These are phyloP conservation scores for Agrypnia vestita DNA, from an alignment of 1,140 invertebrate genomes.

Conservation along the genomic window DNA sequence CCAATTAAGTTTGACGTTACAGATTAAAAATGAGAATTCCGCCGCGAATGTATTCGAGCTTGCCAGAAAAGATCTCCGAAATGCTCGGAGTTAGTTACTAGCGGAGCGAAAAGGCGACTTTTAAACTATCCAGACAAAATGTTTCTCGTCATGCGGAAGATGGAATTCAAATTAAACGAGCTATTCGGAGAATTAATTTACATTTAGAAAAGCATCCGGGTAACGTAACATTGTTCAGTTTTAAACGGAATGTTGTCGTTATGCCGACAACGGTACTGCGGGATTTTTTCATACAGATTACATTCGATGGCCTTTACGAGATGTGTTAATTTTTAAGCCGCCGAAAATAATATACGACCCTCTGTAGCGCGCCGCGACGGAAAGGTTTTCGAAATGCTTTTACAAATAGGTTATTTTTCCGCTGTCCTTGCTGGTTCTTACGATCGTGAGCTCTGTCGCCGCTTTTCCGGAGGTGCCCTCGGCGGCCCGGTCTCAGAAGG, in stretches of 20 bases:
- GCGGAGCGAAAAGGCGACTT: background rate
- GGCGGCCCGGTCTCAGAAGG: slow-evolving; percentile 65
- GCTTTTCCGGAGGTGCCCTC: slow-evolving; percentile 52
- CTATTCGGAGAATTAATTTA: slow-evolving; percentile 19
- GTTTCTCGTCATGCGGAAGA: slow-evolving; percentile 8
- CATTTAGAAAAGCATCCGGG: background rate
- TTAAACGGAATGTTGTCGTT: too few relatives aligned
- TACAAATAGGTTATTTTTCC: slow-evolving; percentile 37
- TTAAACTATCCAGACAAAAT: slow-evolving; percentile 10
- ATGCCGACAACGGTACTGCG: too few relatives aligned
- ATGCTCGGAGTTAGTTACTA: background rate
- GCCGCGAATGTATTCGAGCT: too few relatives aligned
- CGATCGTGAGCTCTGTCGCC: slow-evolving; percentile 10
- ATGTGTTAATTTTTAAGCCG: too few relatives aligned
- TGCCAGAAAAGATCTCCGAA: too few relatives aligned
- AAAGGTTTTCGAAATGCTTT: slow-evolving; percentile 31
- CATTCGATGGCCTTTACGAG: too few relatives aligned
- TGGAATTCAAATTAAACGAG: slow-evolving; percentile 26
- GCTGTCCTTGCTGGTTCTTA: slow-evolving; percentile 9
- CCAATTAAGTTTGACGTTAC: too few relatives aligned
- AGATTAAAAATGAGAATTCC: too few relatives aligned
- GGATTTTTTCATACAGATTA: too few relatives aligned
- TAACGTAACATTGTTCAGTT: too few relatives aligned
- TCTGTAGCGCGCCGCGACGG: too few relatives aligned
- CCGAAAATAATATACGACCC: too few relatives aligned